Percentiles rank a stretch among this genome's conserved stretches.
phyloP scores from a whole-genome alignment of 2,888 invertebrate genomes.

The Drepanosiphum platanoidis region DNA sequence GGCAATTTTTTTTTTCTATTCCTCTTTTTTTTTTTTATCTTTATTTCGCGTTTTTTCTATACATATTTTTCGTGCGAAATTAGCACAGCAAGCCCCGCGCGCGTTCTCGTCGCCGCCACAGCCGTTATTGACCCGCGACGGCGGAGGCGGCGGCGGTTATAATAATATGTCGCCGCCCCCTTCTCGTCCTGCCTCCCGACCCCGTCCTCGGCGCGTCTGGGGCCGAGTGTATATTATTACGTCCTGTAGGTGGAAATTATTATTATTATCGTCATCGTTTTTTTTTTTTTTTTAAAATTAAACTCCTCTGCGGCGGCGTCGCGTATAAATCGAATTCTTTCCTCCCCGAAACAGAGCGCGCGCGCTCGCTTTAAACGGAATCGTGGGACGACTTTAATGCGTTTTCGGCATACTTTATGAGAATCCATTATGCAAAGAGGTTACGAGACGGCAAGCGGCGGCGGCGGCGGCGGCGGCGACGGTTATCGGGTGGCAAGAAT shows the following conservation, averaged over 20 bases:
- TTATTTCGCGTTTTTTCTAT: too few species aligned
- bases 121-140: conserved; percentile 30
- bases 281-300: conserved; percentile 1
- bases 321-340: conserved; percentile 31
- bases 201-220: background rate
- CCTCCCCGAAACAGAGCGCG: background rate
- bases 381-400: conserved; percentile 3
- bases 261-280: background rate
- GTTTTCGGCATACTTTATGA: conserved; percentile 39
- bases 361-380: conserved; percentile 2
- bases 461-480: background rate
- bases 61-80: too few species aligned
- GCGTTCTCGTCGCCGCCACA: too few species aligned
- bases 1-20: background rate
- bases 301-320: background rate
- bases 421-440: conserved; percentile 36
- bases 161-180: too few species aligned
- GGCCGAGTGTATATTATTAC: background rate
- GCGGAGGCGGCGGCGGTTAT: too few species aligned
- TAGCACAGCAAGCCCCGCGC: conserved; percentile 7
- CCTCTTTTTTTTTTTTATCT: conserved; percentile 10
- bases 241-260: conserved; percentile 3
- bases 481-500: conserved; percentile 24
- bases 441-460: background rate
- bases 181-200: background rate